These are phyloP conservation scores for Drosophila sturtevanti DNA, from an alignment of 1,140 invertebrate genomes.

Conservation along the genomic window DNA sequence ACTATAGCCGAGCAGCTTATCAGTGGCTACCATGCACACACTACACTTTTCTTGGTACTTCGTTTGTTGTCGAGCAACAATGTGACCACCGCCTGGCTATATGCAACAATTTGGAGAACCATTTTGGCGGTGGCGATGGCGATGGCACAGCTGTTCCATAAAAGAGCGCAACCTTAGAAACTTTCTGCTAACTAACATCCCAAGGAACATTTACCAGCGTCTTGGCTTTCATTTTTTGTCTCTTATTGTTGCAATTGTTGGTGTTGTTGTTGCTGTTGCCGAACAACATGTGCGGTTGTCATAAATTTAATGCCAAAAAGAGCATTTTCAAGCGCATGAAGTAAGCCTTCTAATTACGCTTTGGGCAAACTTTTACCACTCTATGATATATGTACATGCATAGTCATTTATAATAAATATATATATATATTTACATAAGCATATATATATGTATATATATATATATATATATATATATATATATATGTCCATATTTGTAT, in stretches of 20 bases:
- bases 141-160: conserved; percentile 64
- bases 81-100: conserved; percentile 50
- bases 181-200: conserved; percentile 45
- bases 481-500: too few relatives aligned
- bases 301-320: conserved; percentile 74
- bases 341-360: conserved; percentile 75
- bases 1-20: conserved; percentile 42
- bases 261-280: conserved; percentile 54
- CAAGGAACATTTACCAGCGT: conserved; percentile 14
- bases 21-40: conserved; percentile 20
- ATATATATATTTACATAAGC: conserved; percentile 9
- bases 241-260: conserved; percentile 18
- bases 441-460: conserved; percentile 26
- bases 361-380: conserved; percentile 50
- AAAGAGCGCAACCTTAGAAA: conserved; percentile 53
- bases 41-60: conserved; percentile 9
- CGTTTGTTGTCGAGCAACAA: conserved; percentile 46
- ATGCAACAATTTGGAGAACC: conserved; percentile 70
- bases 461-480: conserved; percentile 6
- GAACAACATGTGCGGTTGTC: conserved; percentile 75
- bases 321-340: conserved; percentile 63
- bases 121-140: conserved; percentile 36
- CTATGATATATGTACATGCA: conserved; percentile 36
- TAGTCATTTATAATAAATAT: not conserved
- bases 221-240: conserved; percentile 24